Evolutionary conservation across 1,140 invertebrate genomes (phyloP).

Genomic region (Drosophila neocordata): DNA sequence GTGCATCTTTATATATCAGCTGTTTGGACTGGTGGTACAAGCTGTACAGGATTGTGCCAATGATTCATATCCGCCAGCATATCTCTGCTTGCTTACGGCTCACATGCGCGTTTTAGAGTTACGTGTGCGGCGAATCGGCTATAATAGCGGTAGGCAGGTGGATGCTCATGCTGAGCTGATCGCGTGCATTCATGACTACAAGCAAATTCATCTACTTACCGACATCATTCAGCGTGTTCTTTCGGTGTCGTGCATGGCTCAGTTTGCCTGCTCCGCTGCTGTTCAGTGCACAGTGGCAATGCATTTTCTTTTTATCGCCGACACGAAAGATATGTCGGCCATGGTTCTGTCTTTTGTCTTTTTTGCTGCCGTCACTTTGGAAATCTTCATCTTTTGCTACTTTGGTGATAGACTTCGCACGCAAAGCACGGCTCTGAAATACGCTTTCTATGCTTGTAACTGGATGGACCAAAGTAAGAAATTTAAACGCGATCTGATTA

Average conservation of each 20-base stretch:
- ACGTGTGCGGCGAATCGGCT: constrained; percentile 59
- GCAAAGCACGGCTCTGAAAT: constrained; percentile 55
- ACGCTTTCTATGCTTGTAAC: constrained; percentile 72
- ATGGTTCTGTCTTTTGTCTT: constrained; percentile 68
- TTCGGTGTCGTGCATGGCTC: constrained; percentile 62
- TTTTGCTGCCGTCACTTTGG: constrained; percentile 67
- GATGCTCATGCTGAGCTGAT: constrained; percentile 31
- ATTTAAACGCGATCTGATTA: constrained; percentile 54
- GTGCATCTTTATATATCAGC: constrained; percentile 53
- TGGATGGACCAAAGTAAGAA: constrained; percentile 60
- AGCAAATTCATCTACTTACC: constrained; percentile 46
- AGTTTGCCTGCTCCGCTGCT: constrained; percentile 65
- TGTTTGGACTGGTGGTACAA: constrained; percentile 62
- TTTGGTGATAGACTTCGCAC: constrained; percentile 63
- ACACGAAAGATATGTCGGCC: constrained; percentile 51
- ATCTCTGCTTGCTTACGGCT: constrained; percentile 62
- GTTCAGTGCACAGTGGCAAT: constrained; percentile 71
- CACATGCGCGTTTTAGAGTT: constrained; percentile 69
- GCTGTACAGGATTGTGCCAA: constrained; percentile 68
- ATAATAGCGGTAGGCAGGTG: not conserved
- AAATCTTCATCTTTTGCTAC: constrained; percentile 71
- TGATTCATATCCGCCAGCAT: constrained; percentile 75
- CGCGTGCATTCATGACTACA: constrained; percentile 59
- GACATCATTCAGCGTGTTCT: constrained; percentile 63
- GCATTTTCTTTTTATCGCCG: constrained; percentile 68